phyloP scores from a whole-genome alignment of 2,797 vertebrate genomes.

The Sebastes vulpes region DNA sequence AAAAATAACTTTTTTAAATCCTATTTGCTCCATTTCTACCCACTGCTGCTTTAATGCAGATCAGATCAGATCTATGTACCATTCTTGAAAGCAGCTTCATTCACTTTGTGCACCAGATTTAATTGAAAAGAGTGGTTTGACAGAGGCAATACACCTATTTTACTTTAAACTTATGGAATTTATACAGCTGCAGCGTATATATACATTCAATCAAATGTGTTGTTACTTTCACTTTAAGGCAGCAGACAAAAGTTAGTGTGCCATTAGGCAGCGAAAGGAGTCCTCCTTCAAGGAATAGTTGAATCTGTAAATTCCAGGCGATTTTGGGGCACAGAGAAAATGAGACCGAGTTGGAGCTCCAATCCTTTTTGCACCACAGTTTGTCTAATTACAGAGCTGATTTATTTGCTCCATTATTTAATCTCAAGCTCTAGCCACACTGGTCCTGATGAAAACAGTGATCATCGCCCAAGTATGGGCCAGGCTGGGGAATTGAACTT shows the following conservation, averaged over 20 bases:
- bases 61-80: not conserved
- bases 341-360: not conserved
- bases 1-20: too few relatives aligned
- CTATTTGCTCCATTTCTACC: too few relatives aligned
- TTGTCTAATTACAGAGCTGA: slow-evolving; percentile 66
- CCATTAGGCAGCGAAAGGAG: not conserved
- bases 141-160: not conserved
- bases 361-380: slow-evolving; percentile 26
- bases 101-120: not conserved
- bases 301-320: slow-evolving; percentile 9
- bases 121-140: slow-evolving; percentile 6
- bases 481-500: slow-evolving; percentile 33
- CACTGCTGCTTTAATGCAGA: not conserved
- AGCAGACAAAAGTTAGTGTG: not conserved
- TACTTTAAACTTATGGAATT: not conserved
- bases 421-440: slow-evolving; percentile 47
- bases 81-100: not conserved
- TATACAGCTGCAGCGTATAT: not conserved
- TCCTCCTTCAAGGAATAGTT: not conserved
- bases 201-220: not conserved
- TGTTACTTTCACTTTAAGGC: not conserved
- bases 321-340: slow-evolving; percentile 14
- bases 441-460: slow-evolving; percentile 64
- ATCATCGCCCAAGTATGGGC: slow-evolving; percentile 41
- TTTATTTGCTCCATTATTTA: slow-evolving; percentile 65